A percentile compares a stretch with the other conserved stretches of the same genome.
Conservation (phyloP, 2,113 vertebrate species). For the Nothocercus julius region DNA sequence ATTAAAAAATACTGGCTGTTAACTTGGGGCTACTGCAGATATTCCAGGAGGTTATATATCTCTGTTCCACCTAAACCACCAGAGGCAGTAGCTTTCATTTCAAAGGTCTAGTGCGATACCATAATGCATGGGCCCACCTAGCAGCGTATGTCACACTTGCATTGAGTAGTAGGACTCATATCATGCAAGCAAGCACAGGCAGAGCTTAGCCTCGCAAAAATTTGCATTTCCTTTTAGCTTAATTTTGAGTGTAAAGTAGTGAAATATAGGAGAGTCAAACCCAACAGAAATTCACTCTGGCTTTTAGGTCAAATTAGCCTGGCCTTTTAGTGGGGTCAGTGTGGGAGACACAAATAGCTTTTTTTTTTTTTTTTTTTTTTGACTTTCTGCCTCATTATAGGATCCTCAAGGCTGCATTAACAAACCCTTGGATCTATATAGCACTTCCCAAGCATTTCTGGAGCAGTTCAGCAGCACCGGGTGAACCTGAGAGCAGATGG, state of each 20-base stretch:
- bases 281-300: neutral
- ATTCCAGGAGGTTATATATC: conserved; percentile 54
- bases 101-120: conserved; percentile 34
- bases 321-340: neutral
- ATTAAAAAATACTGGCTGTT: conserved; percentile 61
- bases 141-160: neutral
- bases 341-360: neutral
- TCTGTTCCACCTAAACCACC: conserved; percentile 47
- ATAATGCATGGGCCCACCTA: conserved; percentile 56
- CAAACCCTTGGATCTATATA: neutral
- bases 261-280: neutral
- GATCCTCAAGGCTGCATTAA: neutral
- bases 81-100: conserved; percentile 60
- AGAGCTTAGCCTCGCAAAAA: neutral
- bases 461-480: neutral
- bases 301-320: neutral
- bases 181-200: conserved; percentile 32
- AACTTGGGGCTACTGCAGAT: conserved; percentile 41
- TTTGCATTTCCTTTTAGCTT: conserved; percentile 40
- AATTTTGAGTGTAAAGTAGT: conserved; percentile 10
- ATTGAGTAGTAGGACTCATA: conserved; percentile 21
- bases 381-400: neutral
- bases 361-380: neutral
- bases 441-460: neutral
- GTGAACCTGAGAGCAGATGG: neutral